Conservation (phyloP, 2,888 invertebrate species). For the Fragum sueziense region DNA sequence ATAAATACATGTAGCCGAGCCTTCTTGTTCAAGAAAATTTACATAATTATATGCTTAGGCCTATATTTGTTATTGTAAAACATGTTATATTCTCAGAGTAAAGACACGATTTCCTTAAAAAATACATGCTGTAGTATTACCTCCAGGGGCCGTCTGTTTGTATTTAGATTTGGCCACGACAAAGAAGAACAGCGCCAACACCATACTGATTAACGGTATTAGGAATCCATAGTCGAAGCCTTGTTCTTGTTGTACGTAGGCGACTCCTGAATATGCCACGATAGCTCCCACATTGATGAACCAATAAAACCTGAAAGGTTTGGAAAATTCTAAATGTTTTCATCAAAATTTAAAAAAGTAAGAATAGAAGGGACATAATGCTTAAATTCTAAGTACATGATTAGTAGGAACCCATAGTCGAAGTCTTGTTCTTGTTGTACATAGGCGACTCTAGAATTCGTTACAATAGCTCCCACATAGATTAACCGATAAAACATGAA, state of each 20-base stretch:
- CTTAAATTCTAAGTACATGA: too few species aligned
- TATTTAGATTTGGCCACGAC: conserved; percentile 65
- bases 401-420: conserved; percentile 75
- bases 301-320: conserved; percentile 80
- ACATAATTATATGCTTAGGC: too few species aligned
- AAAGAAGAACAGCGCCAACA: conserved; percentile 72
- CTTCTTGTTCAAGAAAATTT: too few species aligned
- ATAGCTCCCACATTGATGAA: conserved; percentile 78
- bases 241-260: conserved; percentile 78
- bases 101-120: too few species aligned
- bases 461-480: conserved; percentile 77
- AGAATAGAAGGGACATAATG: too few species aligned
- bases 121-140: neutral
- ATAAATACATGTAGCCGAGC: too few species aligned
- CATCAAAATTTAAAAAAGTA: too few species aligned
- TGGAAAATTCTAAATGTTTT: too few species aligned
- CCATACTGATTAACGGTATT: conserved; percentile 74
- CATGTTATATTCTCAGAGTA: too few species aligned
- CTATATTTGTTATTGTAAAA: too few species aligned
- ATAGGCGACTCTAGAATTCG: conserved; percentile 77
- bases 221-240: conserved; percentile 77
- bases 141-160: conserved; percentile 3
- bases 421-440: conserved; percentile 79
- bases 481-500: conserved; percentile 81
- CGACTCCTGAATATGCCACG: conserved; percentile 76